These are phyloP conservation scores for Toxotes lorentzi DNA, from an alignment of 2,797 vertebrate genomes.

Conservation along the genomic window DNA sequence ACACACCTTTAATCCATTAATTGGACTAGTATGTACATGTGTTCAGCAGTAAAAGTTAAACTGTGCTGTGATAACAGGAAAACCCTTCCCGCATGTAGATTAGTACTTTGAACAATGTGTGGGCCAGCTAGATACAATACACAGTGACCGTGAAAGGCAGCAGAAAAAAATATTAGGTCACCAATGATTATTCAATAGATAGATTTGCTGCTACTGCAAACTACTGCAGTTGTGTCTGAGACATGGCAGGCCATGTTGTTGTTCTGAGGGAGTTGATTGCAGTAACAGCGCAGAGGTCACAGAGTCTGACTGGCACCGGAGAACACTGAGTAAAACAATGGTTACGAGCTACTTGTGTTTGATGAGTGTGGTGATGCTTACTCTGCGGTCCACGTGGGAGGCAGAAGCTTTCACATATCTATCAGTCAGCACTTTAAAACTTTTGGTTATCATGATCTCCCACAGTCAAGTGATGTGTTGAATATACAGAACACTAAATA, in stretches of 20 bases:
- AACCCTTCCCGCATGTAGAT: background rate
- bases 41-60: too few species aligned
- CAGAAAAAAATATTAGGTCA: background rate
- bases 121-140: background rate
- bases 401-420: background rate
- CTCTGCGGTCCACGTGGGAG: slow-evolving; percentile 35
- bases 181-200: background rate
- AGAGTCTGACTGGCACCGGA: slow-evolving; percentile 11
- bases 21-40: background rate
- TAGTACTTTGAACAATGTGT: background rate
- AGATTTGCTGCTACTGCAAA: background rate
- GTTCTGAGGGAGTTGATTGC: slow-evolving; percentile 13
- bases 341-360: slow-evolving; percentile 1
- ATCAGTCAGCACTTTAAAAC: slow-evolving; percentile 38
- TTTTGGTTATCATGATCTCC: slow-evolving; percentile 20
- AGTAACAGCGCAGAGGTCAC: slow-evolving; percentile 26
- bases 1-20: background rate
- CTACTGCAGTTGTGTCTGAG: background rate
- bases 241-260: background rate
- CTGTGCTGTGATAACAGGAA: slow-evolving; percentile 14
- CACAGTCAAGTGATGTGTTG: background rate
- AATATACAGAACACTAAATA: background rate
- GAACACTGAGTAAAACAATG: background rate
- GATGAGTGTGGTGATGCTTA: background rate
- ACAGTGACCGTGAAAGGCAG: background rate